phyloP scores from a whole-genome alignment of 2,888 invertebrate genomes.

The Plebejus argus region DNA sequence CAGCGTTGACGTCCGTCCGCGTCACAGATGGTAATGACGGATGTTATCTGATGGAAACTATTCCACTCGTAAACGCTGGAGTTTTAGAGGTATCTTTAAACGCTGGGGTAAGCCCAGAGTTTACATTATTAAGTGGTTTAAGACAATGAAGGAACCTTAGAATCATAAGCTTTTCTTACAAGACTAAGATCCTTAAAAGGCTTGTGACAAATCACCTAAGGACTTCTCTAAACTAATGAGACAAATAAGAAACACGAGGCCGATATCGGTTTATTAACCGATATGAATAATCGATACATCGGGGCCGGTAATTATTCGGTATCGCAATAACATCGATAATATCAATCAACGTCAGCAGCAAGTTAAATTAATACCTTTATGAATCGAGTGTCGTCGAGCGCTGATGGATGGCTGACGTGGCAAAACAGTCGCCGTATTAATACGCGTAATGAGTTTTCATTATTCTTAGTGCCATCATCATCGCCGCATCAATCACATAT shows the following conservation, averaged over 20 bases:
- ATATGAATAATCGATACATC: constrained; percentile 43
- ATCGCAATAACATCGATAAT: constrained; percentile 50
- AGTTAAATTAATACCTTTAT: constrained; percentile 53
- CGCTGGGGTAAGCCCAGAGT: no score
- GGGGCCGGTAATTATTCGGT: constrained; percentile 48
- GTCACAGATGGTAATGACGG: constrained; percentile 18
- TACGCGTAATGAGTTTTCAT: constrained; percentile 31
- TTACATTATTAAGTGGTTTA: no score
- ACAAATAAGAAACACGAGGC: constrained; percentile 14
- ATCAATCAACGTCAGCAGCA: constrained; percentile 51
- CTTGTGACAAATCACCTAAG: neutral
- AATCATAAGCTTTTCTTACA: no score
- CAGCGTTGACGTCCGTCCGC: constrained; percentile 4
- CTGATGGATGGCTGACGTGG: constrained; percentile 71
- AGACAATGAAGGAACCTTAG: no score
- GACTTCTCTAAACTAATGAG: neutral
- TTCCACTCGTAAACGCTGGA: neutral
- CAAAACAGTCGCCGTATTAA: constrained; percentile 53
- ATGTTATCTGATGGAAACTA: constrained; percentile 1
- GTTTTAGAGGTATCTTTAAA: no score
- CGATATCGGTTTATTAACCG: constrained; percentile 36
- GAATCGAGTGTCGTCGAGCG: constrained; percentile 51
- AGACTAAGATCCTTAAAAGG: neutral
- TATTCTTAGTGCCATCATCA: constrained; percentile 27
- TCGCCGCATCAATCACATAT: neutral